Evolutionary conservation across 2,888 invertebrate species (phyloP).

Genomic region (Gari tellinella): DNA sequence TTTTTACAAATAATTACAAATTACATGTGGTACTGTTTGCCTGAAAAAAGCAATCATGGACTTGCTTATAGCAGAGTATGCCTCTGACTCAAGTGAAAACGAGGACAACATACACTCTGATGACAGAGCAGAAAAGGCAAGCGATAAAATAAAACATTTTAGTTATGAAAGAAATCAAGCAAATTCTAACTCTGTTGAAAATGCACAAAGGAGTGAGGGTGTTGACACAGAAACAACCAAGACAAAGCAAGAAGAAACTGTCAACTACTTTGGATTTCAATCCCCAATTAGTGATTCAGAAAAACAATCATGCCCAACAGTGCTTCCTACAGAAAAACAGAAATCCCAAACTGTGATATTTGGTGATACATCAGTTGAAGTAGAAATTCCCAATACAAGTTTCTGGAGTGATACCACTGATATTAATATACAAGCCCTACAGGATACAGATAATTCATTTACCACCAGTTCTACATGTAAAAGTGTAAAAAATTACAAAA

Average conservation of each 20-base stretch:
- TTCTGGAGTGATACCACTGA: constrained; percentile 46
- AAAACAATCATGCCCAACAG: too few relatives aligned
- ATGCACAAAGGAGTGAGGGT: constrained; percentile 1
- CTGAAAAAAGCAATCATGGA: constrained; percentile 2
- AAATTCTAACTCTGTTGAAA: background rate
- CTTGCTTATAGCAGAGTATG: constrained; percentile 1
- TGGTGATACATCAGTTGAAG: constrained; percentile 17
- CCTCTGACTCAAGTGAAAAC: constrained; percentile 2
- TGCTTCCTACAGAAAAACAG: too few relatives aligned
- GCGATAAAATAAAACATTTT: constrained; percentile 5
- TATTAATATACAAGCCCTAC: constrained; percentile 31
- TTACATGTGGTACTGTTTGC: too few relatives aligned
- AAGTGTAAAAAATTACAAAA: too few relatives aligned
- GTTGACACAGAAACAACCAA: constrained; percentile 1
- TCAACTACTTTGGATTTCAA: too few relatives aligned
- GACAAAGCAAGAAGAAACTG: background rate
- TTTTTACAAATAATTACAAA: too few relatives aligned
- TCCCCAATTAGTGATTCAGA: too few relatives aligned
- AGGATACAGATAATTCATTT: background rate
- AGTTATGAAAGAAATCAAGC: background rate
- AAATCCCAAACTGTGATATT: constrained; percentile 3
- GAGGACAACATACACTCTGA: background rate
- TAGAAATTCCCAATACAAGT: constrained; percentile 44
- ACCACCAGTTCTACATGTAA: too few relatives aligned
- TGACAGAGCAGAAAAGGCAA: background rate